Evolutionary conservation across 2,113 vertebrate species (phyloP).

Genomic region (Cranoglanis bouderius): DNA sequence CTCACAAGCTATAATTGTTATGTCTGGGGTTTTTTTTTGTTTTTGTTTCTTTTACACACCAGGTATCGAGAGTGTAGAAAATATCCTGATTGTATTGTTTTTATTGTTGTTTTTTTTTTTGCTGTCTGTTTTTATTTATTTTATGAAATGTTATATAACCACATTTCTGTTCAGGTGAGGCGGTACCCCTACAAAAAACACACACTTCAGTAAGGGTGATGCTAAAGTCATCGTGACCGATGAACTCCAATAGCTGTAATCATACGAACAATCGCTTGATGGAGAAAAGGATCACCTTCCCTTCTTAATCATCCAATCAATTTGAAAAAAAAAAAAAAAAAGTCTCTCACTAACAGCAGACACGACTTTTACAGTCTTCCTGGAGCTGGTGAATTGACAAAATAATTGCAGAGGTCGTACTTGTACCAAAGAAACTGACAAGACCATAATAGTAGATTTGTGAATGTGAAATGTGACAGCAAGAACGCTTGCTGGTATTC

Average conservation of each 20-base stretch:
- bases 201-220: no score
- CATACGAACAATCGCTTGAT: not conserved
- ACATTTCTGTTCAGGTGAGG: not conserved
- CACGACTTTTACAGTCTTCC: not conserved
- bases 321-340: not conserved
- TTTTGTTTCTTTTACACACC: no score
- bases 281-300: not conserved
- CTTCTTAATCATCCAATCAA: not conserved
- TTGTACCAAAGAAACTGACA: not conserved
- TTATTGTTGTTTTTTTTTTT: not conserved
- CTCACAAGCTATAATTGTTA: no score
- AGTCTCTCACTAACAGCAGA: not conserved
- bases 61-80: no score
- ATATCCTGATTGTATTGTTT: not conserved
- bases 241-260: conserved; percentile 32
- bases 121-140: no score
- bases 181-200: not conserved
- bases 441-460: not conserved
- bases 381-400: not conserved
- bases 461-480: not conserved
- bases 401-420: not conserved
- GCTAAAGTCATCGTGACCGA: not conserved
- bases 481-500: no score
- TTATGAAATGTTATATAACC: no score
- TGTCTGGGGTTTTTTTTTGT: no score